phyloP scores from a whole-genome alignment of 2,888 invertebrate species.

The Drosophila ezoana region DNA sequence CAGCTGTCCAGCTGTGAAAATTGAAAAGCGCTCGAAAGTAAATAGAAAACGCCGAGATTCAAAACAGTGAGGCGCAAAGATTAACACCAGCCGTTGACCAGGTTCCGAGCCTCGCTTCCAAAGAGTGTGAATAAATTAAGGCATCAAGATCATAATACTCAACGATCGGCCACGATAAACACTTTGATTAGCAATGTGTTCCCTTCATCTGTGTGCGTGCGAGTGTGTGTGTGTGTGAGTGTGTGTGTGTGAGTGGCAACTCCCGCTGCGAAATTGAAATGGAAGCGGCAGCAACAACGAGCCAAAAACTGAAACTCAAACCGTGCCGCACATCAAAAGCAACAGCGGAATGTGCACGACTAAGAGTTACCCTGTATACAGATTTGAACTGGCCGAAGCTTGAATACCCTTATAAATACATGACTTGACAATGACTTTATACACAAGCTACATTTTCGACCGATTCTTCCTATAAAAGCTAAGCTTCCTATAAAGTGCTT shows the following conservation, averaged over 20 bases:
- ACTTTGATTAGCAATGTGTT: slow-evolving; percentile 74
- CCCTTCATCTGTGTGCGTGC: slow-evolving; percentile 1
- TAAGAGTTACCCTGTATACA: slow-evolving; percentile 1
- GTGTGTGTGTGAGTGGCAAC: slow-evolving; percentile 50
- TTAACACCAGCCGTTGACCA: slow-evolving; percentile 59
- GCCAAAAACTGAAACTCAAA: slow-evolving; percentile 28
- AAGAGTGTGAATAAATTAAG: slow-evolving; percentile 83
- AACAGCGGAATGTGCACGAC: neutral
- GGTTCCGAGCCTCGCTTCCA: slow-evolving; percentile 12
- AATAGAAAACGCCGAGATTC: slow-evolving; percentile 65
- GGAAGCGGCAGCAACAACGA: slow-evolving; percentile 71
- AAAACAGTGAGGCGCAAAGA: slow-evolving; percentile 65
- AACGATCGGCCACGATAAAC: slow-evolving; percentile 81
- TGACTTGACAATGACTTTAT: too few relatives aligned
- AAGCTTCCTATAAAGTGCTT: too few relatives aligned
- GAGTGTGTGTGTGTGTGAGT: slow-evolving; percentile 6
- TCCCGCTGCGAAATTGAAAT: slow-evolving; percentile 78
- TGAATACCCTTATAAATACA: too few relatives aligned
- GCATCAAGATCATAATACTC: slow-evolving; percentile 80
- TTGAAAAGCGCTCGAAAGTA: slow-evolving; percentile 76
- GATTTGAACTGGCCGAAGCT: neutral
- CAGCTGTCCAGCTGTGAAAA: slow-evolving; percentile 61
- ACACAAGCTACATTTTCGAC: too few relatives aligned
- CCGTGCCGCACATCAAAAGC: neutral
- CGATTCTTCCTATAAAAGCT: too few relatives aligned